A percentile compares a stretch with the other conserved stretches of the same genome.
phyloP scores from a whole-genome alignment of 2,113 vertebrate genomes.

The Apodemus speciosus region DNA sequence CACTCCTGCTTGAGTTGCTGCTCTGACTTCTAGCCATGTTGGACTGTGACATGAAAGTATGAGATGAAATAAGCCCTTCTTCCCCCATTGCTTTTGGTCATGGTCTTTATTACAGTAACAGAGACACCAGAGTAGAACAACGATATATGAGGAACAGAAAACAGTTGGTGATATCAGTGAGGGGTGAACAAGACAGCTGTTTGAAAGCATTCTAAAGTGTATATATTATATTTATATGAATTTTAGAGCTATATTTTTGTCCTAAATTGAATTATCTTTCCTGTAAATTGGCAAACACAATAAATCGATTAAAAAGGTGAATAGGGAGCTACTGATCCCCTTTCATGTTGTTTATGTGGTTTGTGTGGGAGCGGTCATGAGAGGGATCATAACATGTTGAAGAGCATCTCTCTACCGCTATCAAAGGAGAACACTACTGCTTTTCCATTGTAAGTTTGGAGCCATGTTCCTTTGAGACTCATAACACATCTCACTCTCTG shows the following conservation, averaged over 20 bases:
- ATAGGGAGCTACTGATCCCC: background rate
- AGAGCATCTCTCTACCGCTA: background rate
- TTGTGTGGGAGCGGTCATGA: too few species aligned
- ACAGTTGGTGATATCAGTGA: background rate
- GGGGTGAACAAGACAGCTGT: background rate
- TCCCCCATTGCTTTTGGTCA: background rate
- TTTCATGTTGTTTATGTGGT: background rate
- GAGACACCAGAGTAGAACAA: background rate
- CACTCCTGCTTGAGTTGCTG: background rate
- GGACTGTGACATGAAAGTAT: too few species aligned
- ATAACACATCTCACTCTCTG: background rate
- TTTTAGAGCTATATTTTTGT: constrained; percentile 13
- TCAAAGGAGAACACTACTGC: background rate
- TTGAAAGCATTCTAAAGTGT: constrained; percentile 2
- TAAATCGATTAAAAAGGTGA: background rate
- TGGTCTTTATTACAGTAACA: background rate
- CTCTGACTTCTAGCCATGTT: background rate
- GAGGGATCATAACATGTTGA: background rate
- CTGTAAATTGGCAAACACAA: constrained; percentile 30
- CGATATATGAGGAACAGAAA: background rate
- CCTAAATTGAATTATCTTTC: constrained; percentile 37
- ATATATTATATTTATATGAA: constrained; percentile 26
- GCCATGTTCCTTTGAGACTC: background rate
- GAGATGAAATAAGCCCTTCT: background rate
- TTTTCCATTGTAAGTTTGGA: background rate